phyloP scores from a whole-genome alignment of 2,113 vertebrate genomes.

The Spermophilus dauricus region DNA sequence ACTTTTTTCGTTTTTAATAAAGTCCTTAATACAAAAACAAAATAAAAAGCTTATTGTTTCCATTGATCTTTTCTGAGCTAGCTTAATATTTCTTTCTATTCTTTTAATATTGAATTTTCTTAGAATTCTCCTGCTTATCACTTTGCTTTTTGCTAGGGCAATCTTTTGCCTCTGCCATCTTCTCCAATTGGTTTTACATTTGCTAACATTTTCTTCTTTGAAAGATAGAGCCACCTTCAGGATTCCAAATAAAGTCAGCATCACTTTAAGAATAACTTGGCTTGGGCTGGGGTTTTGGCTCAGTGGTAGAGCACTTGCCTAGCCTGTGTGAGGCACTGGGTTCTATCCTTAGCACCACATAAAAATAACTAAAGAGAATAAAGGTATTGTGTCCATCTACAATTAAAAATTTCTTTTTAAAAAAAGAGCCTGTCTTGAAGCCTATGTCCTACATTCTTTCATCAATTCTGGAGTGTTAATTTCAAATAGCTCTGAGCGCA shows the following conservation, averaged over 20 bases:
- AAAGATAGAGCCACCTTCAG: background rate
- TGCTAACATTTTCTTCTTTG: slow-evolving; percentile 10
- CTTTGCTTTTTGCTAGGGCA: slow-evolving; percentile 28
- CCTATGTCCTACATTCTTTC: background rate
- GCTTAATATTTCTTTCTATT: slow-evolving; percentile 75
- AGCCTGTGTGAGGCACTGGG: too few relatives aligned
- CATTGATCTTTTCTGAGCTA: slow-evolving; percentile 73
- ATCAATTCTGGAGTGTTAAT: background rate
- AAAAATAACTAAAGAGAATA: too few relatives aligned
- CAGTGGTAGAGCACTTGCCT: too few relatives aligned
- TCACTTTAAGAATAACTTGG: slow-evolving; percentile 3
- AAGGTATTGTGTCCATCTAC: too few relatives aligned
- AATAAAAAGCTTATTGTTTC: slow-evolving; percentile 70
- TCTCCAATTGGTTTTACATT: slow-evolving; percentile 19
- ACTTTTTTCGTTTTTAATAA: slow-evolving; percentile 71
- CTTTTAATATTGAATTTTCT: slow-evolving; percentile 67
- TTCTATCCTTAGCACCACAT: too few relatives aligned
- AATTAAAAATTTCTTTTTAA: too few relatives aligned
- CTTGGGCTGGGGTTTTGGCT: background rate
- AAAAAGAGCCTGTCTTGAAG: background rate
- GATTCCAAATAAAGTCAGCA: background rate
- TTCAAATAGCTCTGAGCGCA: background rate
- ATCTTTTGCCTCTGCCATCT: background rate
- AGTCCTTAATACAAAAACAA: slow-evolving; percentile 66
- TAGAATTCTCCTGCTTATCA: slow-evolving; percentile 48